Percentiles rank a stretch among this genome's conserved stretches.
These are phyloP conservation scores for Verasper variegatus DNA, from an alignment of 2,113 vertebrate species.

Conservation along the genomic window DNA sequence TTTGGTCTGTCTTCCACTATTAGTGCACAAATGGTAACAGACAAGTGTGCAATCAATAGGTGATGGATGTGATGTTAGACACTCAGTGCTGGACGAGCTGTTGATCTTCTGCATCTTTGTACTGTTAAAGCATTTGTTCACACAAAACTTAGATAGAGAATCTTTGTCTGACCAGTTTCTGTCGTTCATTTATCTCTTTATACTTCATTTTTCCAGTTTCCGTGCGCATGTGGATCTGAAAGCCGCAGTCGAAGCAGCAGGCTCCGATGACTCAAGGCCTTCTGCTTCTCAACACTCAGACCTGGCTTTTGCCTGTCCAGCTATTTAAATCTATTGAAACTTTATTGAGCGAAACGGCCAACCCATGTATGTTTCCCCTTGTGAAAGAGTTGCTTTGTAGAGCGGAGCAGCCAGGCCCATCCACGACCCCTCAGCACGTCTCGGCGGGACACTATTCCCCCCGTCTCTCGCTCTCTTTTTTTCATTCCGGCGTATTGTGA, in stretches of 20 bases:
- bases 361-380: conserved; percentile 68
- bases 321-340: conserved; percentile 87
- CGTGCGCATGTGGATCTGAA: conserved; percentile 7
- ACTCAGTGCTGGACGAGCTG: conserved; percentile 9
- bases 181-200: conserved; percentile 11
- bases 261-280: conserved; percentile 50
- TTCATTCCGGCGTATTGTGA: conserved; percentile 88
- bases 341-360: conserved; percentile 66
- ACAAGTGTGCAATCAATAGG: not conserved
- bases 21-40: not conserved
- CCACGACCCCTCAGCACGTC: conserved; percentile 61
- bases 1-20: not conserved
- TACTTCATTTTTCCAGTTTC: conserved; percentile 12
- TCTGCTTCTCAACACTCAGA: conserved; percentile 42
- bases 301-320: conserved; percentile 41
- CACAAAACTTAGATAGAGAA: not conserved
- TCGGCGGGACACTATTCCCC: conserved; percentile 49
- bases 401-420: conserved; percentile 65
- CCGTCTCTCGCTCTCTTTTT: conserved; percentile 22
- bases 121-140: not conserved
- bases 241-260: conserved; percentile 4
- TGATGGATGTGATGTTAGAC: too few species aligned
- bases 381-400: conserved; percentile 85
- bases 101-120: not conserved
- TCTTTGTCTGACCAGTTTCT: not conserved